Evolutionary conservation across 30 jellyfish, hydroid and myxozoan species (phyloP).

Genomic region (Aurelia coerulea): DNA sequence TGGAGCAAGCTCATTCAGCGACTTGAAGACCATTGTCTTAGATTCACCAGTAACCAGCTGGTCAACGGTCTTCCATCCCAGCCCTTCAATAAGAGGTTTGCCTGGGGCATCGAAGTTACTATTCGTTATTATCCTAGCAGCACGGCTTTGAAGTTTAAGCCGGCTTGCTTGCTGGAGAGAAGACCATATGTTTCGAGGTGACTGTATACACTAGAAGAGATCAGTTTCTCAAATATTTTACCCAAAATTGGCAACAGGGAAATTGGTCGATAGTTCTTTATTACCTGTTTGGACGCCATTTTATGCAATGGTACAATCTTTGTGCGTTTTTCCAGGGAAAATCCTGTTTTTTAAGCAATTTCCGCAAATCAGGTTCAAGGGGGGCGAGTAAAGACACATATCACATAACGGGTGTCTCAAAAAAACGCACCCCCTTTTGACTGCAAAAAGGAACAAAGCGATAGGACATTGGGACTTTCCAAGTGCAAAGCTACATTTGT

Average conservation of each 20-base stretch:
- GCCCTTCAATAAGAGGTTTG: too few relatives aligned
- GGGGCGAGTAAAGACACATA: conserved; percentile 12
- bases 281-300: conserved; percentile 14
- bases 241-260: conserved; percentile 55
- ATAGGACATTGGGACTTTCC: too few relatives aligned
- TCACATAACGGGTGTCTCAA: background rate
- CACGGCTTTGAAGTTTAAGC: too few relatives aligned
- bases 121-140: too few relatives aligned
- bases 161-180: background rate
- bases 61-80: too few relatives aligned
- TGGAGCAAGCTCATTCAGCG: too few relatives aligned
- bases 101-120: too few relatives aligned
- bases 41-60: too few relatives aligned
- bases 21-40: too few relatives aligned
- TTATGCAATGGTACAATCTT: conserved; percentile 69
- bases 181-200: conserved; percentile 6
- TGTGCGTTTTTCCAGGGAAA: conserved; percentile 26
- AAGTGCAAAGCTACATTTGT: too few relatives aligned
- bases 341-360: background rate
- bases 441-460: too few relatives aligned
- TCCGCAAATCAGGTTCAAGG: conserved; percentile 6
- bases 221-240: conserved; percentile 17
- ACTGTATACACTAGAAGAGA: conserved; percentile 14
- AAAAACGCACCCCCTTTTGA: too few relatives aligned
- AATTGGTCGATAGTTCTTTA: conserved; percentile 45